Base-by-base conservation (phyloP, 2,888 invertebrate species). In the Drosophila prolongata region DNA sequence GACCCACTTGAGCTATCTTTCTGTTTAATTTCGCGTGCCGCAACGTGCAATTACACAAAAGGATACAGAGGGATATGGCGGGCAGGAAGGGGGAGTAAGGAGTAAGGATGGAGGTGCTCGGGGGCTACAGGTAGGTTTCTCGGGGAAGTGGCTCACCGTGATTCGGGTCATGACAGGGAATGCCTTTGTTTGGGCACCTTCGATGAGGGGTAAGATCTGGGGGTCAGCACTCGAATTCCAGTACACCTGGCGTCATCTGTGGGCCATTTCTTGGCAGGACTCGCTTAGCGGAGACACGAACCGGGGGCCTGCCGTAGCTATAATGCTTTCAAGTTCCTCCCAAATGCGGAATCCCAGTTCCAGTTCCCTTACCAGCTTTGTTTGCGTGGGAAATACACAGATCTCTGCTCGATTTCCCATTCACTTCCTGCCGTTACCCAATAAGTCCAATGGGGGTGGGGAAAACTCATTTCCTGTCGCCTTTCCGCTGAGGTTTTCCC, bases 31-130 rank as follows among this genome's bases (percentile, higher is more conserved):
- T 86, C 64, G 76, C 80, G 80, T 75, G 66, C 75, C 75, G 76
- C 75, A 76, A 88, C 87, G 87, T 89, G 75, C 90, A 88, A 85
- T 89, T 85, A 88, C 72, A 76, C 73, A 69, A 62, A 62, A 46
- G 53, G 24, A 47, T 11, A 24, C 34, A 44, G 13, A 47, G 35
- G 70, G 44, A 68, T 47, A 37, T 16, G 34, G 34, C 8, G 24
- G 56, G 47, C 40, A 10, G 27, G 8, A 16, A n/a, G 19, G 6
- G 0, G 19, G 30, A 16, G 30, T 10, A 3, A 8, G 6, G 6
- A 24, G 24, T 3, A 8, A n/a, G 27, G 27, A 27, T 3, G 27
- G 27, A 9, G 27, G n/a, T 9, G 27, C n/a, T 9, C n/a, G 30
- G 34, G 6, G n/a, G 37, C 35, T 16, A 40, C 58, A 58, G 52